Evolutionary conservation across 2,113 vertebrate genomes (phyloP), one percentile per base, ranked within the genome.

Genomic region (Rhinolophus sinicus): DNA sequence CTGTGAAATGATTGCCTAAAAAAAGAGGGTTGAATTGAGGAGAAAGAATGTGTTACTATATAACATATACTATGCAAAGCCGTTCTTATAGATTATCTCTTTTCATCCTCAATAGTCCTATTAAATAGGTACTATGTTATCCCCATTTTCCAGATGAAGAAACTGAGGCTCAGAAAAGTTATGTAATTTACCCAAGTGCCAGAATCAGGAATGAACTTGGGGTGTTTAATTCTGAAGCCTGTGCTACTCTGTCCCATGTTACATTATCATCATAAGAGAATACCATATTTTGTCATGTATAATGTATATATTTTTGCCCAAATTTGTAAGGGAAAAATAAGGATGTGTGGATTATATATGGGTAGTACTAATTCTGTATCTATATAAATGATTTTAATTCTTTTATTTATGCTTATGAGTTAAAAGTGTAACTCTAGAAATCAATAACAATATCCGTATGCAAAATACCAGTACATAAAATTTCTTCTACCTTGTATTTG

Each of bases 91-190:
- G 50, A 82, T 62, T 21, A 76, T 81, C 26, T 78, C 38, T 80
- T 91, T 88, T 82, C 78, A 80, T 86, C 33, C 30, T 52, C n/a
- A 91, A 73, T 21, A 78, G 28, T 30, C 38, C 69, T 75, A 81
- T 78, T 69, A 95, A 52, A 22, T 16, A 75, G 14, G 64, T 21
- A 60, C 22, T 78, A 77, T 56, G 77, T 76, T 73, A 90, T 33
- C 10, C 52, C 16, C 10, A 72, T 85, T 78, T 86, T 94, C 38
- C 13, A 83, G 19, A 50, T 86, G 30, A 95, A 77, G 54, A 89
- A 88, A 90, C 16, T 56, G 18, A 96, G 44, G 38, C 85, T 84
- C 26, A 35, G 70, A 97, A 97, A 78, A 82, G 80, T 50, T 67
- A 54, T 9, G 24, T 76, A 88, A 58, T 69, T 56, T 93, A 64